These are phyloP conservation scores for Geophilus truncorum DNA, from an alignment of 2,888 invertebrate genomes.

Conservation along the genomic window DNA sequence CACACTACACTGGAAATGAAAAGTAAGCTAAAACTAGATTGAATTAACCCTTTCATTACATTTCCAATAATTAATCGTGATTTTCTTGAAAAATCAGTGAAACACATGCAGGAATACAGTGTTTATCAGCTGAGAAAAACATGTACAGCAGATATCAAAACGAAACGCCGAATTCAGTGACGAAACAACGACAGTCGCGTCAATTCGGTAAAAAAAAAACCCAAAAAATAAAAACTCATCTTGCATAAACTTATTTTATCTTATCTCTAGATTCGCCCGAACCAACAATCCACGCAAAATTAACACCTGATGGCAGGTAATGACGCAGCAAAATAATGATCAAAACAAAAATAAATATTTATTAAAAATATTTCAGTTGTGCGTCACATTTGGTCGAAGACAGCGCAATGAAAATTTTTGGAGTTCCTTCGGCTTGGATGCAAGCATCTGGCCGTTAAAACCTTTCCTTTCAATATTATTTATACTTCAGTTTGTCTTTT, in stretches of 20 bases:
- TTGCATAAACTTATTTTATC: not conserved
- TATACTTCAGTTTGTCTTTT: not conserved
- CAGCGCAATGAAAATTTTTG: slow-evolving; percentile 36
- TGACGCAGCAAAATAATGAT: too few relatives aligned
- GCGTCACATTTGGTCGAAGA: slow-evolving; percentile 11
- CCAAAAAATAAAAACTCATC: too few relatives aligned
- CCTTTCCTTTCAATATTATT: not conserved
- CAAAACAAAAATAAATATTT: too few relatives aligned
- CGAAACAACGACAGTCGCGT: too few relatives aligned
- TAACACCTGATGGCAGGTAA: not conserved
- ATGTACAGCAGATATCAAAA: too few relatives aligned
- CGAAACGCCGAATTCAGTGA: too few relatives aligned
- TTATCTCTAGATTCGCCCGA: not conserved
- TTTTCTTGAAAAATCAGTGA: too few relatives aligned
- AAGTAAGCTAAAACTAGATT: not conserved
- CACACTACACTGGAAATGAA: not conserved
- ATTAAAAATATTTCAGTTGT: not conserved
- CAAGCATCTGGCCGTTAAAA: not conserved
- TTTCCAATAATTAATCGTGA: too few relatives aligned
- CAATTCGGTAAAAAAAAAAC: not conserved
- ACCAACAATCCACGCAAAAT: not conserved
- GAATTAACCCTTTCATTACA: too few relatives aligned
- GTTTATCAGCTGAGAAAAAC: too few relatives aligned
- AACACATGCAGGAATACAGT: too few relatives aligned
- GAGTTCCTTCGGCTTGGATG: slow-evolving; percentile 34